phyloP scores from a whole-genome alignment of 2,888 invertebrate species.

The Syrista parreyssii region DNA sequence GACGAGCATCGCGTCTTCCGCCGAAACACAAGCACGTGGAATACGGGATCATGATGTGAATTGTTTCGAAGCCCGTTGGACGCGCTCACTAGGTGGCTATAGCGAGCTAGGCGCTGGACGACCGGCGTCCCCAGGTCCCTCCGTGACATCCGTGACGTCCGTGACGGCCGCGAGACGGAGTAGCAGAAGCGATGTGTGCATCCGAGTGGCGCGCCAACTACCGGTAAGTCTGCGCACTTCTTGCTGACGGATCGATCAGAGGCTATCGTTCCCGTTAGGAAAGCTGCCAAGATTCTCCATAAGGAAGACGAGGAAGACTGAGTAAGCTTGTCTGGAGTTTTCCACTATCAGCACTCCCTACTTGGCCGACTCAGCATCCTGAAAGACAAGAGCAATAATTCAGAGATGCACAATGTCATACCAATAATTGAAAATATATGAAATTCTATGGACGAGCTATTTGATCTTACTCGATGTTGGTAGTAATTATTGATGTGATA shows the following conservation, averaged over 20 bases:
- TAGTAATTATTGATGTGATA: no score
- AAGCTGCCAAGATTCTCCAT: no score
- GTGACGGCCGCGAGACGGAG: constrained; percentile 14
- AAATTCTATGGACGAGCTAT: no score
- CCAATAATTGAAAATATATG: no score
- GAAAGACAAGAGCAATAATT: no score
- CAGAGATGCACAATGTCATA: no score
- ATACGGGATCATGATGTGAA: constrained; percentile 51
- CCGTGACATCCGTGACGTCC: constrained; percentile 12
- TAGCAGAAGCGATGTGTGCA: constrained; percentile 14
- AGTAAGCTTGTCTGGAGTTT: no score
- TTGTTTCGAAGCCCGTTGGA: constrained; percentile 19
- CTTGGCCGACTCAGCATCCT: no score
- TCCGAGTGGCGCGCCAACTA: constrained; percentile 17
- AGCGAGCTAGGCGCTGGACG: constrained; percentile 15
- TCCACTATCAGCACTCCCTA: no score
- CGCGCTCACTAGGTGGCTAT: constrained; percentile 20
- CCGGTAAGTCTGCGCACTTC: constrained; percentile 4
- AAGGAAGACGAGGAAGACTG: no score
- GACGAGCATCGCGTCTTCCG: constrained; percentile 41
- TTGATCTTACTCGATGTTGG: no score
- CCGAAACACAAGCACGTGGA: constrained; percentile 54
- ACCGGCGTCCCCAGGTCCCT: constrained; percentile 16
- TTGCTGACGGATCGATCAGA: neutral
- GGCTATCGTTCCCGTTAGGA: no score